These are phyloP conservation scores for Boloria euphrosyne DNA, from an alignment of 2,888 invertebrate species.

Conservation along the genomic window DNA sequence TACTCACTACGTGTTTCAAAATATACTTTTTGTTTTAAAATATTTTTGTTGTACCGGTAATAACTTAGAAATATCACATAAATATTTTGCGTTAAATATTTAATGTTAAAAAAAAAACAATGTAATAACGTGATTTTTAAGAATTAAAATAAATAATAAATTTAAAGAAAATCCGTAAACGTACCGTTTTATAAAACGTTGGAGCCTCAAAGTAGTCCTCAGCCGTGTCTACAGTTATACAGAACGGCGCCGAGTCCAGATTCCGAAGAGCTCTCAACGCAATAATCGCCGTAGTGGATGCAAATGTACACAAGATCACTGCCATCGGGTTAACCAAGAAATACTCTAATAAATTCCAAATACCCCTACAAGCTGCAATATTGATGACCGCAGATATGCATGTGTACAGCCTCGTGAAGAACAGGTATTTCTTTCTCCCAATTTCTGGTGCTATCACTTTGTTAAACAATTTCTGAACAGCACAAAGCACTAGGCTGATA, in stretches of 20 bases:
- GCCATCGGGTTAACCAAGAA: conserved; percentile 73
- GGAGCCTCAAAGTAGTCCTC: conserved; percentile 88
- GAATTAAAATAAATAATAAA: neutral
- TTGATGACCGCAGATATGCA: conserved; percentile 86
- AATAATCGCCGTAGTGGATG: conserved; percentile 83
- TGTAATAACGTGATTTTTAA: neutral
- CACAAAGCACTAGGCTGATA: conserved; percentile 84
- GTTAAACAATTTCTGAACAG: conserved; percentile 81
- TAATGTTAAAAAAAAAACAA: neutral
- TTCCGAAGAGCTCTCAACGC: conserved; percentile 86
- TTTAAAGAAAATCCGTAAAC: conserved; percentile 51
- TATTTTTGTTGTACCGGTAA: too few relatives aligned
- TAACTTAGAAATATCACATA: too few relatives aligned
- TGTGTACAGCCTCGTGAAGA: conserved; percentile 86
- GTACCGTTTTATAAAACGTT: conserved; percentile 88
- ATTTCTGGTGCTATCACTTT: conserved; percentile 82
- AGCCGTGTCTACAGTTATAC: conserved; percentile 85
- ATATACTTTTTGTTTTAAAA: too few relatives aligned
- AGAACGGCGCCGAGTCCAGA: conserved; percentile 87
- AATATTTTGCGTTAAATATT: too few relatives aligned
- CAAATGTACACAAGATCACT: conserved; percentile 78
- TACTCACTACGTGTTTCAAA: too few relatives aligned
- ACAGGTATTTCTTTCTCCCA: conserved; percentile 83
- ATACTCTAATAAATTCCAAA: conserved; percentile 85
- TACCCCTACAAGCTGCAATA: conserved; percentile 90